These are phyloP conservation scores for Drosophila arizonae DNA, from an alignment of 1,140 invertebrate genomes.

Conservation along the genomic window DNA sequence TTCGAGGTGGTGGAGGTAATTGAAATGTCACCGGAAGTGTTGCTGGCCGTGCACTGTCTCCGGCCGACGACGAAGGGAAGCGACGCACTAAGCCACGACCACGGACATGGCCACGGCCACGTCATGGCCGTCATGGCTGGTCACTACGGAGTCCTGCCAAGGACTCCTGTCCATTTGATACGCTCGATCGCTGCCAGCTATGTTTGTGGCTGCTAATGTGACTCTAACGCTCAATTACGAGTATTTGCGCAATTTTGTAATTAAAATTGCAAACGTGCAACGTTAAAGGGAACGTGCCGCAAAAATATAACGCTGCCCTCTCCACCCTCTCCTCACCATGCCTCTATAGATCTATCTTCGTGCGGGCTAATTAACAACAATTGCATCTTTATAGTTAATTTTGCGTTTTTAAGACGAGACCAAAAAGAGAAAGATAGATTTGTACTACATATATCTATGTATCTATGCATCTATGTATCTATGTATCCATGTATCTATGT, in stretches of 20 bases:
- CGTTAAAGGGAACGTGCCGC: slow-evolving; percentile 16
- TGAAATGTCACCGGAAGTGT: slow-evolving; percentile 83
- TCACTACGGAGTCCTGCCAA: not conserved
- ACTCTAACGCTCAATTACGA: slow-evolving; percentile 50
- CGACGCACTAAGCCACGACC: slow-evolving; percentile 26
- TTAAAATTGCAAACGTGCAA: slow-evolving; percentile 49
- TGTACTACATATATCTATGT: not conserved
- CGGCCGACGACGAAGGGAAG: slow-evolving; percentile 39
- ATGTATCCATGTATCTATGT: not conserved
- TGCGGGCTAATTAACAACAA: slow-evolving; percentile 34
- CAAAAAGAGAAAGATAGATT: not conserved
- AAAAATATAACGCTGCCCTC: slow-evolving; percentile 4
- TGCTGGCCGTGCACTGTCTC: slow-evolving; percentile 76
- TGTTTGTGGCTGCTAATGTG: slow-evolving; percentile 51
- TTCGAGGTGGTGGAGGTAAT: slow-evolving; percentile 78
- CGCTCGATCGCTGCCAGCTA: slow-evolving; percentile 50
- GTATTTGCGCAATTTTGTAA: slow-evolving; percentile 53
- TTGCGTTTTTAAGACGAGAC: slow-evolving; percentile 9
- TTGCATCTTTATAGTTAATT: slow-evolving; percentile 29
- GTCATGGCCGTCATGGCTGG: not conserved
- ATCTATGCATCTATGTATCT: not conserved
- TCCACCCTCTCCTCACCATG: not conserved
- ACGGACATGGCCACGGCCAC: slow-evolving; percentile 14
- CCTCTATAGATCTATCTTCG: not conserved
- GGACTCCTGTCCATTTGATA: slow-evolving; percentile 36